These are phyloP conservation scores for Eupithecia inturbata DNA, from an alignment of 2,888 invertebrate genomes.

Conservation along the genomic window DNA sequence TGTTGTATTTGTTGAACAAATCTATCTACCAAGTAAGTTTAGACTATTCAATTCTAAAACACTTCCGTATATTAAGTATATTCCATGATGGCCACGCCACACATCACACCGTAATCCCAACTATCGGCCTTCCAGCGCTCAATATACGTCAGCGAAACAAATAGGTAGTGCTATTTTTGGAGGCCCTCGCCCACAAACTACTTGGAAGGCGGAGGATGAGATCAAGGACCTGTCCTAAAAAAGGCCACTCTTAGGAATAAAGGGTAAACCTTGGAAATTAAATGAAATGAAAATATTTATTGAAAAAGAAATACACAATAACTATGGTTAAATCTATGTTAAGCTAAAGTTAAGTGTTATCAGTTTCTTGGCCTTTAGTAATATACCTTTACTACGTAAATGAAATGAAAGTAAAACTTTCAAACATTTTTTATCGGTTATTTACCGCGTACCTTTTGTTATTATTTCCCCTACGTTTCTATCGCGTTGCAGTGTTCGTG, in stretches of 20 bases:
- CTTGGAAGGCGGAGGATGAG: conserved; percentile 19
- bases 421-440: no score
- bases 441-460: no score
- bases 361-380: no score
- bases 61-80: not conserved
- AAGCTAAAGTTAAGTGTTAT: no score
- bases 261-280: no score
- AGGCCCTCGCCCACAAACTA: conserved; percentile 62
- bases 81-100: conserved; percentile 2
- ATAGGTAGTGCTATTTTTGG: conserved; percentile 59
- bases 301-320: no score
- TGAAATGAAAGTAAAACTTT: no score
- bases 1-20: not conserved
- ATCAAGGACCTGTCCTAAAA: not conserved
- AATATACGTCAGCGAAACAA: conserved; percentile 50
- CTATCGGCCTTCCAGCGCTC: conserved; percentile 27
- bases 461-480: no score
- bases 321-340: no score
- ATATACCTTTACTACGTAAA: no score
- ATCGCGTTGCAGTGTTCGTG: no score
- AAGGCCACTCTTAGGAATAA: not conserved
- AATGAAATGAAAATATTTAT: no score
- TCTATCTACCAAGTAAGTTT: not conserved
- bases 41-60: not conserved
- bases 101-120: conserved; percentile 17